Evolutionary conservation across 2,888 invertebrate genomes (phyloP).

Genomic region (Ophonus ardosiacus): DNA sequence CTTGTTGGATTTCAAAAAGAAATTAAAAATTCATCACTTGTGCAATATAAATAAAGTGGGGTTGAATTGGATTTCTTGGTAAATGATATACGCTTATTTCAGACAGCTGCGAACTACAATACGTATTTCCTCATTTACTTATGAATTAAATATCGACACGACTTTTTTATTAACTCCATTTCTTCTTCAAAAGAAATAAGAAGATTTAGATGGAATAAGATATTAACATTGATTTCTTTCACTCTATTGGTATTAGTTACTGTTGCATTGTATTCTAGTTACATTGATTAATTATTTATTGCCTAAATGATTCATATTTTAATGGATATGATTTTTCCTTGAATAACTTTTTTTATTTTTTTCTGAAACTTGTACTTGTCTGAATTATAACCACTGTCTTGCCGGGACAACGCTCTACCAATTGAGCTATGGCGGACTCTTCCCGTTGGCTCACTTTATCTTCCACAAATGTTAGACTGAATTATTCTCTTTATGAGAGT

Average conservation of each 20-base stretch:
- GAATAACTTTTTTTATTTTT: too few species aligned
- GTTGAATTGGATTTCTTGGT: constrained; percentile 34
- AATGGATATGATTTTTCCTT: too few species aligned
- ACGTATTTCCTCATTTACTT: constrained; percentile 23
- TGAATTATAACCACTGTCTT: too few species aligned
- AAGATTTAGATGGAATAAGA: not conserved
- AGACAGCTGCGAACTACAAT: constrained; percentile 21
- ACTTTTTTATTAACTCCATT: constrained; percentile 7
- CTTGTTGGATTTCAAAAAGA: constrained; percentile 23
- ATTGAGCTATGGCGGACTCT: too few species aligned
- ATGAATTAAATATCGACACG: constrained; percentile 3
- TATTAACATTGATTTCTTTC: not conserved
- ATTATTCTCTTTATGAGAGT: too few species aligned
- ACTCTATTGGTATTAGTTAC: not conserved
- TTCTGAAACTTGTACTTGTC: too few species aligned
- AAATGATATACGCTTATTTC: constrained; percentile 21
- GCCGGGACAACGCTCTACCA: too few species aligned
- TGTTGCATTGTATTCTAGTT: not conserved
- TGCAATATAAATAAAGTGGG: constrained; percentile 57
- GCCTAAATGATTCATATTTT: not conserved
- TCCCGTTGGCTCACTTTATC: too few species aligned
- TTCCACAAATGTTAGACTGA: too few species aligned
- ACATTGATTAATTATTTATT: not conserved
- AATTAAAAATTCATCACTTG: constrained; percentile 57
- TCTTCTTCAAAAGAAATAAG: not conserved